Evolutionary conservation across 2,888 invertebrate species (phyloP).

Genomic region (Vanessa cardui): DNA sequence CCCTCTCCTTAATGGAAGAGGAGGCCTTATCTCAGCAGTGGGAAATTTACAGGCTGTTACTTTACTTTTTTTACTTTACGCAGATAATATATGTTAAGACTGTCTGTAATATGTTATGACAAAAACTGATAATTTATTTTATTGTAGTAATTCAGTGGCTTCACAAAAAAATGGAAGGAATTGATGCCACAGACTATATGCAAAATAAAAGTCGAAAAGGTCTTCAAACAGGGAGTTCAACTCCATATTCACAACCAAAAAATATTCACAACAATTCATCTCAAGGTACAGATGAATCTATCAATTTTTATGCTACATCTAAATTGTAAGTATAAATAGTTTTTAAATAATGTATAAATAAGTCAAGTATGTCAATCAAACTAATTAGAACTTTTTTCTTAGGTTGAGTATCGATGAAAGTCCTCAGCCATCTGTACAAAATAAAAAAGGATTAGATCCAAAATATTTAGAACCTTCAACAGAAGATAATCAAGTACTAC

Average conservation of each 20-base stretch:
- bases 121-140: not conserved
- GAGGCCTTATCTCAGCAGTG: too few species aligned
- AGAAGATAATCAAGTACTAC: conserved; percentile 48
- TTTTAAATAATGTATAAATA: too few species aligned
- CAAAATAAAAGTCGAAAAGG: conserved; percentile 46
- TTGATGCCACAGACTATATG: conserved; percentile 45
- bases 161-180: conserved; percentile 74
- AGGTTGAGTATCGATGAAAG: conserved; percentile 69
- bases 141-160: conserved; percentile 77
- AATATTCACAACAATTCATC: conserved; percentile 55
- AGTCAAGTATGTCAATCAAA: too few species aligned
- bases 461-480: conserved; percentile 70
- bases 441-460: conserved; percentile 66
- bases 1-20: too few species aligned
- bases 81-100: too few species aligned
- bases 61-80: too few species aligned
- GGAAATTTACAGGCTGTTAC: too few species aligned
- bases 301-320: conserved; percentile 73
- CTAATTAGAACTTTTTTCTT: conserved; percentile 27
- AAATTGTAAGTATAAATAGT: conserved; percentile 59
- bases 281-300: conserved; percentile 68
- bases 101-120: not conserved
- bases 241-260: conserved; percentile 64
- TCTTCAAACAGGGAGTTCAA: conserved; percentile 60
- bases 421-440: conserved; percentile 51